Conservation (phyloP, 2,888 invertebrate species). For the Balanococcus diminutus region DNA sequence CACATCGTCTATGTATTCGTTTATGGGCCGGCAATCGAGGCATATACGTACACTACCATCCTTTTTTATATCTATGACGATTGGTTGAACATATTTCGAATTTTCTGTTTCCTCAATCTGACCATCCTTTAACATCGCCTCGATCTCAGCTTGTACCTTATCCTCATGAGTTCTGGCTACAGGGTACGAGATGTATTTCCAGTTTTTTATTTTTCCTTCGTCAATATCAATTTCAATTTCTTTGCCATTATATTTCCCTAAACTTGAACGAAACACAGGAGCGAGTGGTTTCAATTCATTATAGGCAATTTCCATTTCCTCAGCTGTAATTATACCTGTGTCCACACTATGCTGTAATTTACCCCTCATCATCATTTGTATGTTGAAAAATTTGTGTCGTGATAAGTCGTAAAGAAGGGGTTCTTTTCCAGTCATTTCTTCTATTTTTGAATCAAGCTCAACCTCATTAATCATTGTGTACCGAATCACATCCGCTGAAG, state of each 20-base stretch:
- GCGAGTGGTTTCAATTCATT: background rate
- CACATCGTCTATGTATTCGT: background rate
- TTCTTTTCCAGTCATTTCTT: too few species aligned
- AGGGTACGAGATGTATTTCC: background rate
- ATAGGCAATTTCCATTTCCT: background rate
- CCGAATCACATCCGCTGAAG: background rate
- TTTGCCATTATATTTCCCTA: background rate
- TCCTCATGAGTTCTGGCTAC: background rate
- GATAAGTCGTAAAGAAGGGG: too few species aligned
- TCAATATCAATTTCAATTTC: background rate
- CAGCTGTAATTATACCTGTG: background rate
- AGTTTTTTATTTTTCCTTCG: background rate
- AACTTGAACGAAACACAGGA: background rate
- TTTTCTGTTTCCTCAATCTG: background rate
- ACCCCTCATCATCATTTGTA: background rate
- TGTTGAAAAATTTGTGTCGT: too few species aligned
- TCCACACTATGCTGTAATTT: background rate
- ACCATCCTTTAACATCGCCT: background rate
- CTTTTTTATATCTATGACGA: background rate
- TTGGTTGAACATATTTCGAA: background rate
- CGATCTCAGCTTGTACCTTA: background rate
- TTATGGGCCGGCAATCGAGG: background rate
- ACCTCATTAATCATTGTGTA: background rate
- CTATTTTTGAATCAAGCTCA: background rate
- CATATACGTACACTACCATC: background rate